Conservation (phyloP, 2,113 vertebrate species). For the Festucalex cinctus region DNA sequence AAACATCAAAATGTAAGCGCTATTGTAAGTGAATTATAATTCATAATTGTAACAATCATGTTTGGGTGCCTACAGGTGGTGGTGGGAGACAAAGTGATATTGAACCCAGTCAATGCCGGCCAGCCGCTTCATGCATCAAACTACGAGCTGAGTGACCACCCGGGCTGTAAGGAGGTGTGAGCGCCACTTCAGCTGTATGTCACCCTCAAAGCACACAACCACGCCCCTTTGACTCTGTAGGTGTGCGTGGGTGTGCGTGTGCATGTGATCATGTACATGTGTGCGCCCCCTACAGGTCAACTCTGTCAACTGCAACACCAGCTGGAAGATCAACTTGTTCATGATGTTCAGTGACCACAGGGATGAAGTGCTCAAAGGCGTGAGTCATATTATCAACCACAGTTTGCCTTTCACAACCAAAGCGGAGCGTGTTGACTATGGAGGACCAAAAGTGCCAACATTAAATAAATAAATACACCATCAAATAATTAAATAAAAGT, state of each 20-base stretch:
- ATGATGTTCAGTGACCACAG: slow-evolving; percentile 67
- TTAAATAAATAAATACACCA: no score
- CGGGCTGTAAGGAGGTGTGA: slow-evolving; percentile 59
- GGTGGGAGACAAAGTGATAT: slow-evolving; percentile 64
- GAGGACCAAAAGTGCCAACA: no score
- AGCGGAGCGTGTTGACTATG: no score
- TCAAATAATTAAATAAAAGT: no score
- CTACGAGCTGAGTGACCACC: slow-evolving; percentile 61
- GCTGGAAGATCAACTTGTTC: slow-evolving; percentile 70
- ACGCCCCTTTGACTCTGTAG: not conserved
- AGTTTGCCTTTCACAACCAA: no score
- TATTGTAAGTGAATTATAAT: not conserved
- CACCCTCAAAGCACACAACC: not conserved
- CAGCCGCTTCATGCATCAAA: slow-evolving; percentile 62
- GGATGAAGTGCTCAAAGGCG: slow-evolving; percentile 64
- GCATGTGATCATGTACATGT: not conserved
- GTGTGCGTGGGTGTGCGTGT: not conserved
- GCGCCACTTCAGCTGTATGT: not conserved
- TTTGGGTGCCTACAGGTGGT: slow-evolving; percentile 50
- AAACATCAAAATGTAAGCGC: not conserved
- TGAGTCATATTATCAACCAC: slow-evolving; percentile 20
- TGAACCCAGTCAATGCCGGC: slow-evolving; percentile 63
- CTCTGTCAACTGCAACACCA: slow-evolving; percentile 67
- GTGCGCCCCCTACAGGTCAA: slow-evolving; percentile 50
- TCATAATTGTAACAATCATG: not conserved